Evolutionary conservation across 2,888 invertebrate species (phyloP), one percentile per base, ranked within the genome.

Genomic region (Vandiemenella viatica): DNA sequence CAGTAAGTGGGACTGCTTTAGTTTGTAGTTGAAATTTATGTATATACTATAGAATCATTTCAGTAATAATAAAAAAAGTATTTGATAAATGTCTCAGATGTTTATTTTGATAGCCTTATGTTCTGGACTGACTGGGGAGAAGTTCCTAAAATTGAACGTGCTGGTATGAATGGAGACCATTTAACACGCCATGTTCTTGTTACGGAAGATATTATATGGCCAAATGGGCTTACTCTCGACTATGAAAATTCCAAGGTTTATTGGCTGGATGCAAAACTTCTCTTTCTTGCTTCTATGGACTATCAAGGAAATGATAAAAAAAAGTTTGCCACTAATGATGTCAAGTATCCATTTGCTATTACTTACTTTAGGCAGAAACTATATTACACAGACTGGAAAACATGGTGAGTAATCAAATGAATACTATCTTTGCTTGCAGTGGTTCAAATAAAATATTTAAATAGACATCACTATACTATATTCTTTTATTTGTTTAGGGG

Each of bases 51-150:
- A n/a, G n/a, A n/a, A n/a, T n/a, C n/a, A n/a, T n/a, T n/a, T n/a
- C n/a, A n/a, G n/a, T n/a, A n/a, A n/a, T n/a, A n/a, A n/a, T n/a
- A n/a, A n/a, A n/a, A n/a, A n/a, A n/a, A n/a, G n/a, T n/a, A 15
- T 38, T 48, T 20, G 18, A 20, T 17, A 43, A 13, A 0, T 18
- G 37, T 48, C 16, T 16, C 7, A 21, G 17, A 50, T 23, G 37
- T 53, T 48, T 44, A 43, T 50, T 53, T 64, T 71, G n/a, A 49
- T 64, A 82, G 83, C 43, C 70, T 86, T 43, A 75, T 92, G 71
- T 90, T 92, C 63, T 92, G 91, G 91, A 87, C 88, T 3, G 91
- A 91, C 63, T 92, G 92, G 91, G 92, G 92, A 22, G 91, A 91
- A 66, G 75, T 80, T 54, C 87, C 91, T 1, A 91, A 90, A 70